A percentile compares a stretch with the other conserved stretches of the same genome.
phyloP scores from a whole-genome alignment of 2,888 invertebrate species.

The Cantharis rufa region DNA sequence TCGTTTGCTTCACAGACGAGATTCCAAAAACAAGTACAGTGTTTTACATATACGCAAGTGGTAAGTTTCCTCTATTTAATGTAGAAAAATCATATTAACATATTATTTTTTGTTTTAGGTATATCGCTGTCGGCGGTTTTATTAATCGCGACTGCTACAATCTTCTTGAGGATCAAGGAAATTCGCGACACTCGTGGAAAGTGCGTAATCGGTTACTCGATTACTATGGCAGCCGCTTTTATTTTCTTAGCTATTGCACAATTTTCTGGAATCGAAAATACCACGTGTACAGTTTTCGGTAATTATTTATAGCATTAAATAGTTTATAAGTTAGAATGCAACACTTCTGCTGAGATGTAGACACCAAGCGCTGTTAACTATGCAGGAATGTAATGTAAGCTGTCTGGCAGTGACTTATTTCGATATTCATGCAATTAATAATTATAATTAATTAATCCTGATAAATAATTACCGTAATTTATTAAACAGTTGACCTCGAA shows the following conservation, averaged over 20 bases:
- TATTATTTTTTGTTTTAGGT: conserved; percentile 28
- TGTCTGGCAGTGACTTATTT: no score
- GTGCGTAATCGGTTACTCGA: conserved; percentile 42
- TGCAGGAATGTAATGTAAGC: no score
- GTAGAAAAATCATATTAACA: not conserved
- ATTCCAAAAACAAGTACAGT: conserved; percentile 11
- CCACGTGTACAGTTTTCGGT: conserved; percentile 44
- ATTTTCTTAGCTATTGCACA: conserved; percentile 42
- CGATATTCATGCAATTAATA: not conserved
- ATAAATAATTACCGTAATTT: not conserved
- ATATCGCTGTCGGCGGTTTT: conserved; percentile 32
- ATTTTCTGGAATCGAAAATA: conserved; percentile 32
- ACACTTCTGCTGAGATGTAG: no score
- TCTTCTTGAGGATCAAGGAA: conserved; percentile 29
- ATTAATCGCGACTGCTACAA: conserved; percentile 27
- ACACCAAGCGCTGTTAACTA: no score
- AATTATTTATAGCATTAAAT: conserved; percentile 12
- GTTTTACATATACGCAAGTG: conserved; percentile 25
- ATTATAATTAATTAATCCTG: not conserved
- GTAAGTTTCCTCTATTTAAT: not conserved
- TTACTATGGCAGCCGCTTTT: conserved; percentile 44
- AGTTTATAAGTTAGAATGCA: no score
- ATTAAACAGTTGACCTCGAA: conserved; percentile 3
- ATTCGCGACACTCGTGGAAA: conserved; percentile 40
- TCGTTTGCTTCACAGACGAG: conserved; percentile 22